Conservation (phyloP, 2,797 vertebrate species). For the Pristis pectinata region DNA sequence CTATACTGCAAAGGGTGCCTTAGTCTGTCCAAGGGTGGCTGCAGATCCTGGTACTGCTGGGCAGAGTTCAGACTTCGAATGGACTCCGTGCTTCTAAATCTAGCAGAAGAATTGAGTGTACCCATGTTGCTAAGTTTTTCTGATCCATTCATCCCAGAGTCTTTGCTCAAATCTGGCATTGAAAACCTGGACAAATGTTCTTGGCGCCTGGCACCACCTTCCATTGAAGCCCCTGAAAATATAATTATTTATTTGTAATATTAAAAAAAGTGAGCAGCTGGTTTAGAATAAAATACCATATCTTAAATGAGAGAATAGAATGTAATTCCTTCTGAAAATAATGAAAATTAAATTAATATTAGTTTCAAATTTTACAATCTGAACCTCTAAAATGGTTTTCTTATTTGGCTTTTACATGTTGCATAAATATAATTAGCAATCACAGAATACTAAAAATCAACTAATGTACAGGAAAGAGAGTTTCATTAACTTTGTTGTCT, state of each 20-base stretch:
- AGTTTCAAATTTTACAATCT: not conserved
- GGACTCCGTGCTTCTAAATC: conserved; percentile 87
- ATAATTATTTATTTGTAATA: not conserved
- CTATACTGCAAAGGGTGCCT: conserved; percentile 72
- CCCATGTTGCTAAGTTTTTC: conserved; percentile 89
- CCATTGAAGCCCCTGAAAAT: conserved; percentile 73
- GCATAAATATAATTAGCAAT: not conserved
- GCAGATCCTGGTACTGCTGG: conserved; percentile 83
- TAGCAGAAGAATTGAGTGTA: conserved; percentile 81
- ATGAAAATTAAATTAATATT: not conserved
- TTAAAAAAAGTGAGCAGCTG: not conserved
- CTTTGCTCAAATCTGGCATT: conserved; percentile 97
- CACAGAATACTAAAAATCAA: not conserved
- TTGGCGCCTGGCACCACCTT: conserved; percentile 78
- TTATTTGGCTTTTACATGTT: not conserved
- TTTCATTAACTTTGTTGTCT: not conserved
- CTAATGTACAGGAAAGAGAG: not conserved
- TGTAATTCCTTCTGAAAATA: not conserved
- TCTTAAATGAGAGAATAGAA: not conserved
- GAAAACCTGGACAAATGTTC: conserved; percentile 94
- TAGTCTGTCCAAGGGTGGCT: conserved; percentile 62
- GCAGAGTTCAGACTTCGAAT: conserved; percentile 76
- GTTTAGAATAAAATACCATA: not conserved
- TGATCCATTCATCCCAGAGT: conserved; percentile 90
- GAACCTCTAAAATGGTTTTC: not conserved